Evolutionary conservation across 2,797 vertebrate genomes (phyloP).

Genomic region (Characodon lateralis): DNA sequence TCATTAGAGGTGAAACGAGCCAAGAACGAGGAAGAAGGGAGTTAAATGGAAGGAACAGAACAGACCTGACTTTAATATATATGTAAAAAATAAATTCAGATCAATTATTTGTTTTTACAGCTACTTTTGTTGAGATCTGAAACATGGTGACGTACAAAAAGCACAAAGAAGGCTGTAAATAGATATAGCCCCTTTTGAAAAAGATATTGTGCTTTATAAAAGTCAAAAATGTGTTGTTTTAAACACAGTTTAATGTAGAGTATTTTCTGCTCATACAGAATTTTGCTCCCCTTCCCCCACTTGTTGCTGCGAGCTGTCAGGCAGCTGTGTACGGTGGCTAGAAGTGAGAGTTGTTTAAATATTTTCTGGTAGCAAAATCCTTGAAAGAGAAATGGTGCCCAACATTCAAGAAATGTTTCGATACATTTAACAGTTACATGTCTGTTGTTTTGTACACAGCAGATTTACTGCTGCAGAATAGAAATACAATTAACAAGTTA

Average conservation of each 20-base stretch:
- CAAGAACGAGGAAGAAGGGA: constrained; percentile 12
- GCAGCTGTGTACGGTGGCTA: neutral
- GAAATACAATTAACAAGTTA: neutral
- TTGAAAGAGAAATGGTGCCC: no score
- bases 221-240: no score
- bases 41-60: constrained; percentile 20
- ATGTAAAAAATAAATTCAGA: neutral
- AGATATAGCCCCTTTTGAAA: neutral
- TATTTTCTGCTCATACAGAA: neutral
- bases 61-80: neutral
- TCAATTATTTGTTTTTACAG: neutral
- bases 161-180: neutral
- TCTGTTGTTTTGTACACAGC: no score
- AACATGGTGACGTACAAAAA: neutral
- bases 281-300: neutral
- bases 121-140: constrained; percentile 1
- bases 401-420: no score
- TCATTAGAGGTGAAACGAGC: constrained; percentile 42
- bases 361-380: no score
- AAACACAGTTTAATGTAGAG: neutral
- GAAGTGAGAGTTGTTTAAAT: neutral
- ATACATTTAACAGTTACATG: no score
- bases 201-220: neutral
- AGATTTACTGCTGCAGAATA: no score
- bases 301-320: neutral